phyloP scores from a whole-genome alignment of 2,113 vertebrate species.

The Zapornia atra region DNA sequence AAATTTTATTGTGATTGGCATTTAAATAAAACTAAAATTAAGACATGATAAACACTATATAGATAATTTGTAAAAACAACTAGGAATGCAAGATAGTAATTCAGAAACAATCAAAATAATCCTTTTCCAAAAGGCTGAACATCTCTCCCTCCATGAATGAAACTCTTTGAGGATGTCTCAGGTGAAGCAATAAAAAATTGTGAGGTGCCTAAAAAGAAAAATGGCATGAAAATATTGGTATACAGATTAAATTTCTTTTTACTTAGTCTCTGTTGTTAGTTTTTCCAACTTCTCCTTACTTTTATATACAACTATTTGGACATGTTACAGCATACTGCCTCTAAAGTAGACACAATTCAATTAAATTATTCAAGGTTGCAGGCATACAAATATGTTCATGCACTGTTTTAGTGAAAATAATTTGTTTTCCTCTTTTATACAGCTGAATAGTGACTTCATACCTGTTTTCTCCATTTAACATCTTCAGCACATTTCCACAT shows the following conservation, averaged over 20 bases:
- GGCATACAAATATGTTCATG: not conserved
- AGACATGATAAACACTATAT: not conserved
- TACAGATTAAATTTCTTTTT: not conserved
- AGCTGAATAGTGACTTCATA: not conserved
- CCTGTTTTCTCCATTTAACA: not conserved
- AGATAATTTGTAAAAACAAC: not conserved
- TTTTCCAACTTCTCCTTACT: not conserved
- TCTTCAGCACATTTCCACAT: not conserved
- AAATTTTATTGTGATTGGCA: too few species aligned
- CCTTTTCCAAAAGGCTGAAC: not conserved
- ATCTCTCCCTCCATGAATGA: not conserved
- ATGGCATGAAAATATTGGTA: not conserved
- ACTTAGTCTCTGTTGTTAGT: not conserved
- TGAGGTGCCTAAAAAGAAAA: not conserved
- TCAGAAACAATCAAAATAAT: not conserved
- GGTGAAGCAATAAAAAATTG: not conserved
- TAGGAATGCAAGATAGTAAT: not conserved
- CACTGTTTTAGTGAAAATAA: not conserved
- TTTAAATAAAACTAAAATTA: not conserved
- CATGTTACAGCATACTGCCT: not conserved
- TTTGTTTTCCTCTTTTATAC: not conserved
- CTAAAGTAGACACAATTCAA: not conserved
- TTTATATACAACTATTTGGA: not conserved
- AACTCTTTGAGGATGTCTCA: not conserved
- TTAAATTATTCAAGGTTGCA: not conserved